These are phyloP conservation scores for Solen grandis DNA, from an alignment of 1,140 invertebrate species.

Conservation along the genomic window DNA sequence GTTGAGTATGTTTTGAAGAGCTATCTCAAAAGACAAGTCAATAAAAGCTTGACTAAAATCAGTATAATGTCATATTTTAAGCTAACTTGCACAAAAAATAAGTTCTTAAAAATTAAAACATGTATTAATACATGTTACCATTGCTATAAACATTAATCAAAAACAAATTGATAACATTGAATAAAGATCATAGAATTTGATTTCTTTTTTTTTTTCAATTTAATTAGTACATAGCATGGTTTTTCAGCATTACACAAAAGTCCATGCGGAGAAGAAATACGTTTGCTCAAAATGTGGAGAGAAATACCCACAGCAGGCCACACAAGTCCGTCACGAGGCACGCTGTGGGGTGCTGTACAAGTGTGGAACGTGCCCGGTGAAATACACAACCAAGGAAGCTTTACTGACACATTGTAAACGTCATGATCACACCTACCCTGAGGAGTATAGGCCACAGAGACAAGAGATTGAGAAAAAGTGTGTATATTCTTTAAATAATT, in stretches of 20 bases:
- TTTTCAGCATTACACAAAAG: conserved; percentile 63
- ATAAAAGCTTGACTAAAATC: too few relatives aligned
- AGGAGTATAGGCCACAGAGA: conserved; percentile 37
- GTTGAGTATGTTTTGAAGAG: too few relatives aligned
- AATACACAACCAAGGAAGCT: conserved; percentile 58
- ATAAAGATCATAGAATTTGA: background rate
- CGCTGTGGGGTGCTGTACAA: conserved; percentile 56
- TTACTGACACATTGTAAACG: conserved; percentile 59
- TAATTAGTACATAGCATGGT: background rate
- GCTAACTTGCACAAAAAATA: background rate
- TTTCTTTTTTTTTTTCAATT: background rate
- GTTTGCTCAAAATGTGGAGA: conserved; percentile 55
- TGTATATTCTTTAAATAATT: too few relatives aligned
- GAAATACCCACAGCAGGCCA: conserved; percentile 51
- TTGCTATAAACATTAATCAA: background rate
- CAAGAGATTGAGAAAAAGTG: conserved; percentile 24
- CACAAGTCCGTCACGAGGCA: conserved; percentile 40
- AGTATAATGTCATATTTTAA: background rate
- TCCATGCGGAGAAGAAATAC: conserved; percentile 61
- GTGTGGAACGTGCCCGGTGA: conserved; percentile 55
- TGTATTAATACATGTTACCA: background rate
- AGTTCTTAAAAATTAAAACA: background rate
- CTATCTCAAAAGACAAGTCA: too few relatives aligned
- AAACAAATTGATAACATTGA: background rate
- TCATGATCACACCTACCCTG: conserved; percentile 54